Evolutionary conservation across 2,113 vertebrate species (phyloP), one percentile per base, ranked within the genome.

Genomic region (Nyctereutes procyonoides): DNA sequence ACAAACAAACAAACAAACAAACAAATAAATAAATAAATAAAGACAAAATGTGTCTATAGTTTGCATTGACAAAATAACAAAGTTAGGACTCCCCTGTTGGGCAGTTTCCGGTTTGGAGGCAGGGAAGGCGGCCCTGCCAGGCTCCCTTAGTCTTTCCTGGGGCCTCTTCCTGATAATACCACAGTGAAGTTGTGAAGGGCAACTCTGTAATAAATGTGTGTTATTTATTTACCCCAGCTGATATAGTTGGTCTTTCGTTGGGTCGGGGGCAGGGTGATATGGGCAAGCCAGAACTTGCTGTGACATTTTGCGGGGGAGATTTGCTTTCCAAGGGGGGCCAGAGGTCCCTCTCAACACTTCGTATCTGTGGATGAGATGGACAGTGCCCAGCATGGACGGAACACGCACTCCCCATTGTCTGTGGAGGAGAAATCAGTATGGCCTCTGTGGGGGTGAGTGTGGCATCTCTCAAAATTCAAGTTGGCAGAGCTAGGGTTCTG

Each of bases 211-310:
- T 63, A 83, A 63, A 60, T 58, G 28, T n/a, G 86, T 65, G 43
- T 56, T 79, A 67, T 74, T 94, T 95, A 80, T 97, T 97, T 77
- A 80, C 71, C 35, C 88, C 67, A 71, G 85, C 82, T 60, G 82
- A 71, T 62, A 89, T 53, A 62, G 22, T 10, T 53, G 73, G 51
- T 15, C 77, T 90, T 93, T 88, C 60, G 26, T 93, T 67, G 89
- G 91, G 9, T 26, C 30, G 73, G 43, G 62, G 51, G 35, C 56
- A 48, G 43, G 76, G 84, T 60, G 88, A 93, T 16, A 3, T 15
- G 91, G 65, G 63, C 88, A 95, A 94, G 71, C 20, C 74, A 90
- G 93, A 91, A 90, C 85, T 90, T 92, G 96, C 81, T 53, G n/a
- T 60, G 84, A 10, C 32, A 56, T 67, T 95, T 87, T 71, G 38